These are phyloP conservation scores for Apis laboriosa DNA, from an alignment of 1,140 invertebrate species.

Conservation along the genomic window DNA sequence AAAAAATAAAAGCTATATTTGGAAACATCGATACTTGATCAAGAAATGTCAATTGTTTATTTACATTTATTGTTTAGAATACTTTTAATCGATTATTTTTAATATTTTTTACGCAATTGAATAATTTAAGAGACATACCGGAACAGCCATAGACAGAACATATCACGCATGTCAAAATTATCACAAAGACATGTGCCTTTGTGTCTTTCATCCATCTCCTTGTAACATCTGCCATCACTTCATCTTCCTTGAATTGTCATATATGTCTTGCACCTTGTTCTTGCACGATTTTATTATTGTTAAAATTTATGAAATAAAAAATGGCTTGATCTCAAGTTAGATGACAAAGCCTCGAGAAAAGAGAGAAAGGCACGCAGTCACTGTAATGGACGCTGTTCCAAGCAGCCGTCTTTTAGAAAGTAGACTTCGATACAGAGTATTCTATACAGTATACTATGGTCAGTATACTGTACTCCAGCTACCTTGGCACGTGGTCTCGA, in stretches of 20 bases:
- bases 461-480: constrained; percentile 26
- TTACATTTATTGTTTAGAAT: background rate
- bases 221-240: constrained; percentile 65
- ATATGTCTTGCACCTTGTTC: background rate
- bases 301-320: background rate
- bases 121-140: constrained; percentile 17
- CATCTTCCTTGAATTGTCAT: constrained; percentile 41
- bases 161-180: constrained; percentile 48
- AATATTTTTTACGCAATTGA: background rate
- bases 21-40: background rate
- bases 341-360: background rate
- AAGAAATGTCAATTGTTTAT: background rate
- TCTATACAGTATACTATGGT: constrained; percentile 20
- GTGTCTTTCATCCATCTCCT: constrained; percentile 36
- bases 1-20: too few relatives aligned
- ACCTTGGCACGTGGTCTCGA: constrained; percentile 40
- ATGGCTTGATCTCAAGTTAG: background rate
- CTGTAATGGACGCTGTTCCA: constrained; percentile 34
- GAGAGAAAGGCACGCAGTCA: constrained; percentile 3
- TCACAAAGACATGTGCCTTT: constrained; percentile 27
- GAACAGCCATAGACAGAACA: constrained; percentile 6
- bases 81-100: too few relatives aligned
- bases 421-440: constrained; percentile 18
- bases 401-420: constrained; percentile 43
- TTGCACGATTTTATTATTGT: background rate